Evolutionary conservation across 2,888 invertebrate species (phyloP).

Genomic region (Gryllus longicercus): DNA sequence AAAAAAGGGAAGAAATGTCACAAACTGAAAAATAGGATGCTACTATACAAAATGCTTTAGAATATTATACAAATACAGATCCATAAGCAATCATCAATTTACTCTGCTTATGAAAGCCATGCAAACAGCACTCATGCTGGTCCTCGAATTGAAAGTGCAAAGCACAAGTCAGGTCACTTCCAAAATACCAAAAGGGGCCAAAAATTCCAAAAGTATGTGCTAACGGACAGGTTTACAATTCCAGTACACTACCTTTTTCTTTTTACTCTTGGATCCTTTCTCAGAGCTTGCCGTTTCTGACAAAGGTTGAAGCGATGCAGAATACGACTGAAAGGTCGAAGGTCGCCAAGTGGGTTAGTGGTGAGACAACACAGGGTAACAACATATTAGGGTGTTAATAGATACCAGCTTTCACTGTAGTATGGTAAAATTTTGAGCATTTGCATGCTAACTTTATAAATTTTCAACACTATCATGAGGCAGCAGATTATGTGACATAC

Average conservation of each 20-base stretch:
- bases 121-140: conserved; percentile 12
- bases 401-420: not conserved
- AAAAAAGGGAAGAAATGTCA: conserved; percentile 19
- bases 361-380: conserved; percentile 17
- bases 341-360: conserved; percentile 31
- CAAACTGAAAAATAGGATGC: not conserved
- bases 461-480: too few relatives aligned
- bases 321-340: conserved; percentile 35
- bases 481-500: too few relatives aligned
- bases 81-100: not conserved
- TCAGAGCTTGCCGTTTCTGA: conserved; percentile 32
- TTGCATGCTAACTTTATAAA: too few relatives aligned
- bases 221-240: conserved; percentile 12
- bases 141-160: not conserved
- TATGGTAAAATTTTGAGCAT: too few relatives aligned
- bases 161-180: not conserved
- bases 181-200: too few relatives aligned
- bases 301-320: conserved; percentile 35
- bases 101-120: conserved; percentile 21
- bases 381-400: conserved; percentile 18
- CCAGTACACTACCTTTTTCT: conserved; percentile 35
- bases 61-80: not conserved
- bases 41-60: too few relatives aligned
- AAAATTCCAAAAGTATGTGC: too few relatives aligned
- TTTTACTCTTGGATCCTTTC: conserved; percentile 36